Evolutionary conservation across 2,888 invertebrate species (phyloP), one percentile per base, ranked within the genome.

Genomic region (Dicycla oo): DNA sequence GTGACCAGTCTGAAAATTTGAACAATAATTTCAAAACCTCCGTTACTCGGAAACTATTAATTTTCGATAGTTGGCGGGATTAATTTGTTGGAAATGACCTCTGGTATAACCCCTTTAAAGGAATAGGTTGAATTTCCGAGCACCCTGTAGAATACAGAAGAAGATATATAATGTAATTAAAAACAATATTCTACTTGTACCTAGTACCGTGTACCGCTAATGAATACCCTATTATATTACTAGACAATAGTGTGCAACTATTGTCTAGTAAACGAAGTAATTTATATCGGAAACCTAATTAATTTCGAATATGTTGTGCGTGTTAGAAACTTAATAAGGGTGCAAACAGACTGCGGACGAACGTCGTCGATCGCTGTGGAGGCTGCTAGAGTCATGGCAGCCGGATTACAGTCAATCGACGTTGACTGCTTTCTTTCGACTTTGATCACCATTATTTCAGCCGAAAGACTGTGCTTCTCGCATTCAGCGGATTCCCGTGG

Each of bases 141-240:
- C 34, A 34, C 34, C 34, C 6, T 34, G 6, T 6, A 34, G 34
- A 34, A 34, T 34, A 34, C 34, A 34, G 40, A 47, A 57, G 4
- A 60, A 26, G 45, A 57, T 75, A 62, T 66, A 61, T 68, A 79
- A 79, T 49, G 38, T 81, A 76, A 79, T 76, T 65, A 68, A 71
- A 30, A 56, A 53, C 49, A 26, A 34, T 65, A 65, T 57, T 68
- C 43, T 71, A 65, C 56, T 30, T n/a, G 61, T 67, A 71, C 13
- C 49, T 13, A 70, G 15, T 54, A 18, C 23, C 69, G 61, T 69
- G 61, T 75, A 64, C 30, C 53, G 30, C 58, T 75, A 72, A 76
- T 68, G 51, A 77, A 77, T 61, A 64, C 38, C 49, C 45, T n/a
- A n/a, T n/a, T n/a, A n/a, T n/a, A n/a, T n/a, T n/a, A n/a, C n/a